These are phyloP conservation scores for Megalurothrips usitatus DNA, from an alignment of 2,888 invertebrate species.

Conservation along the genomic window DNA sequence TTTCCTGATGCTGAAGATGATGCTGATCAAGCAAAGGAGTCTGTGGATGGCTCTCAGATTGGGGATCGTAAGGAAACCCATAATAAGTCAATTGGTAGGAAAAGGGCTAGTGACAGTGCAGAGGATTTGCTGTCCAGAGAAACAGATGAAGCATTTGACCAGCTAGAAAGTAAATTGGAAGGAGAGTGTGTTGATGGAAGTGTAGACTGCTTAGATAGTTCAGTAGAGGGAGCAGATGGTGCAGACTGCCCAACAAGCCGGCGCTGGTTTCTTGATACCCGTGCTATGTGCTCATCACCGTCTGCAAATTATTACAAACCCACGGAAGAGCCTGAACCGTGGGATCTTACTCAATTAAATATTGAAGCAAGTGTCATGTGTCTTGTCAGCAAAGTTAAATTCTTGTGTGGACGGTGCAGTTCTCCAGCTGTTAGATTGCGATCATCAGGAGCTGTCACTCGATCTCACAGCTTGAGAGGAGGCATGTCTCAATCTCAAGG, in stretches of 20 bases:
- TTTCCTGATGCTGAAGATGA: conserved; percentile 56
- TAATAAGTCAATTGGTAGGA: background rate
- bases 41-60: background rate
- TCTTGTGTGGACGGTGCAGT: conserved; percentile 68
- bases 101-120: conserved; percentile 16
- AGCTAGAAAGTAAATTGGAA: conserved; percentile 27
- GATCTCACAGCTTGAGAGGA: conserved; percentile 40
- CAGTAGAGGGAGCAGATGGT: background rate
- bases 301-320: conserved; percentile 75
- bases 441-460: conserved; percentile 36
- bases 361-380: conserved; percentile 85
- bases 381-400: conserved; percentile 75
- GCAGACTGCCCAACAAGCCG: background rate
- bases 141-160: conserved; percentile 39
- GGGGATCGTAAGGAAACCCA: background rate
- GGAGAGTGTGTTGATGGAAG: background rate
- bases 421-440: conserved; percentile 65
- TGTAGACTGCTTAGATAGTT: background rate
- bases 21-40: conserved; percentile 38
- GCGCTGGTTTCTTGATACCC: conserved; percentile 50
- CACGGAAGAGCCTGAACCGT: conserved; percentile 76
- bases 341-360: conserved; percentile 79
- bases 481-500: background rate
- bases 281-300: conserved; percentile 51
- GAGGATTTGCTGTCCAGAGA: conserved; percentile 33